These are phyloP conservation scores for Squalus acanthias DNA, from an alignment of 2,797 vertebrate species.

Conservation along the genomic window DNA sequence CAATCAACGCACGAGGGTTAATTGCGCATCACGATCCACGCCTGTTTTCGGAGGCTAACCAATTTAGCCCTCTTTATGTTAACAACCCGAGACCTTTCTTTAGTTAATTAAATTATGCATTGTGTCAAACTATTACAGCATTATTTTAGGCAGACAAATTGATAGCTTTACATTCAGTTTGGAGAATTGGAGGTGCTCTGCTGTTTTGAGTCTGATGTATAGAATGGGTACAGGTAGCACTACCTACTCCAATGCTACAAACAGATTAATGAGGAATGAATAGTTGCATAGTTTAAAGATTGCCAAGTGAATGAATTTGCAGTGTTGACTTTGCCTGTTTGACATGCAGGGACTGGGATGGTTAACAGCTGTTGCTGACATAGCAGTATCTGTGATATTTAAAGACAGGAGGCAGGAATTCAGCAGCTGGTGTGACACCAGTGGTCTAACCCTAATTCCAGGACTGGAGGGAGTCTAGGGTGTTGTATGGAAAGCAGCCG, in stretches of 20 bases:
- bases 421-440: slow-evolving; percentile 9
- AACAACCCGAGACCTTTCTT: background rate
- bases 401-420: slow-evolving; percentile 21
- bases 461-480: background rate
- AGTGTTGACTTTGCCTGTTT: background rate
- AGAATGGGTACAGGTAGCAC: background rate
- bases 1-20: too few species aligned
- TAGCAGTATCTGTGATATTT: slow-evolving; percentile 27
- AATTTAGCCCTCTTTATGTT: background rate
- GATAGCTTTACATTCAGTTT: background rate
- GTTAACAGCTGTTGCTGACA: slow-evolving; percentile 16
- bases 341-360: background rate
- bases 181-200: background rate
- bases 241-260: background rate
- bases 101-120: background rate
- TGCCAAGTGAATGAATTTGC: background rate
- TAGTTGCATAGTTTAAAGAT: slow-evolving; percentile 5
- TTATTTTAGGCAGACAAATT: background rate
- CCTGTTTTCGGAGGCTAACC: too few species aligned
- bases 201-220: background rate
- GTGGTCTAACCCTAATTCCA: background rate
- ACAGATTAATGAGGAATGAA: background rate
- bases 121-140: background rate
- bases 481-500: too few species aligned
- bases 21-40: too few species aligned